These are phyloP conservation scores for Pseudochirops corinnae DNA, from an alignment of 2,797 vertebrate species.

Conservation along the genomic window DNA sequence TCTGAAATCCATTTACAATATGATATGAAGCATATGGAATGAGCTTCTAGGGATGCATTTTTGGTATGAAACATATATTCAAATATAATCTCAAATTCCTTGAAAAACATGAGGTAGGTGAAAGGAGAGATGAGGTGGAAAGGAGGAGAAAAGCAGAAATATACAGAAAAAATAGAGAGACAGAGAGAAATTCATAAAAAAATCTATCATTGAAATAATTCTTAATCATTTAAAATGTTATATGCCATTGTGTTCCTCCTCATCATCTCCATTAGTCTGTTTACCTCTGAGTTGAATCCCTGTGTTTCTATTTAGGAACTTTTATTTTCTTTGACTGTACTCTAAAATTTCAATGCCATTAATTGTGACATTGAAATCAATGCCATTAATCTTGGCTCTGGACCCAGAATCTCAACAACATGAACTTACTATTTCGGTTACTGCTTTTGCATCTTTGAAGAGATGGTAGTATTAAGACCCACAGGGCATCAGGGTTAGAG, in stretches of 20 bases:
- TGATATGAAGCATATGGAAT: not conserved
- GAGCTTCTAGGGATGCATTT: not conserved
- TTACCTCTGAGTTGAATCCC: not conserved
- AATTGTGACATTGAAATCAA: not conserved
- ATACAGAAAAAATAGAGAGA: not conserved
- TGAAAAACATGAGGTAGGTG: not conserved
- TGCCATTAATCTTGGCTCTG: not conserved
- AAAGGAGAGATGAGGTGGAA: not conserved
- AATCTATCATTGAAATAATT: not conserved
- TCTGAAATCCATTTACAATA: not conserved
- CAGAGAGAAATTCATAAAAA: not conserved
- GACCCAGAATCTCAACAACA: not conserved
- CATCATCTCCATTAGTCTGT: not conserved
- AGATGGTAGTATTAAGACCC: not conserved
- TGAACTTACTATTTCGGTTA: not conserved
- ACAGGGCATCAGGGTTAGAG: not conserved
- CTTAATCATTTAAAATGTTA: not conserved
- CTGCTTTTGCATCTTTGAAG: not conserved
- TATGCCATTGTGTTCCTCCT: not conserved
- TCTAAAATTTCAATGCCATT: not conserved
- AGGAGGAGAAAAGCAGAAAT: not conserved
- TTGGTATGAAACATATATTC: not conserved
- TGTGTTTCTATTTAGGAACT: not conserved
- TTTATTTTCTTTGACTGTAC: not conserved
- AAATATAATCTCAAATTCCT: not conserved